These are phyloP conservation scores for Lepidurus couesii DNA, from an alignment of 1,140 invertebrate genomes.

Conservation along the genomic window DNA sequence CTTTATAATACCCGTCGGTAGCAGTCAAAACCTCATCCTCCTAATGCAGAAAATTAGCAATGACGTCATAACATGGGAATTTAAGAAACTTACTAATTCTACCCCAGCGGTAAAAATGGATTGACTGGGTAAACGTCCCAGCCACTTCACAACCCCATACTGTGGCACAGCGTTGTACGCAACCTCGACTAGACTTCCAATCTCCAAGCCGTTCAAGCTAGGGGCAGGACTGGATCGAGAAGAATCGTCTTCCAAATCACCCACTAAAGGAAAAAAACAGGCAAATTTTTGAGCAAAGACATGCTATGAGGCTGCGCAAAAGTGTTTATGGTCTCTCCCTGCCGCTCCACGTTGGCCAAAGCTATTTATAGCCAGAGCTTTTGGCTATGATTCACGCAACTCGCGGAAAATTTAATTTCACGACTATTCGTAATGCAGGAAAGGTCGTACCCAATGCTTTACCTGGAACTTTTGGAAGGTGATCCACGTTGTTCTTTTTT, in stretches of 20 bases:
- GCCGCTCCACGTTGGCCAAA: background rate
- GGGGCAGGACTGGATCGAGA: background rate
- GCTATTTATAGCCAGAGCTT: background rate
- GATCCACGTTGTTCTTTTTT: background rate
- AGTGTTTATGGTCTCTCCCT: background rate
- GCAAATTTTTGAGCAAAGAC: background rate
- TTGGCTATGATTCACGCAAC: background rate
- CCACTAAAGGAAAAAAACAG: constrained; percentile 9
- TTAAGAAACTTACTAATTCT: constrained; percentile 53
- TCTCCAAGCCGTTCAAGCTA: constrained; percentile 51
- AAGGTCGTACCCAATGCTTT: background rate
- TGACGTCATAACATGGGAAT: constrained; percentile 31
- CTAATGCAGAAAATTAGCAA: constrained; percentile 42
- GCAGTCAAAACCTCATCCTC: constrained; percentile 65
- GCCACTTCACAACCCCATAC: constrained; percentile 82
- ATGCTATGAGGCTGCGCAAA: background rate
- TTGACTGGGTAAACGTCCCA: constrained; percentile 54
- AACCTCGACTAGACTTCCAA: constrained; percentile 70
- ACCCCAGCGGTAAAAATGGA: constrained; percentile 57
- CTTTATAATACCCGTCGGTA: constrained; percentile 70
- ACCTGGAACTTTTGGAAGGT: constrained; percentile 17
- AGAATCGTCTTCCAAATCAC: constrained; percentile 27
- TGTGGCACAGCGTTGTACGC: constrained; percentile 40
- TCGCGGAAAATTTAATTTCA: background rate
- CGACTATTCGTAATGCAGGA: background rate